Evolutionary conservation across 2,888 invertebrate genomes (phyloP), one percentile per base, ranked within the genome.

Genomic region (Aspidiotus rigidus): DNA sequence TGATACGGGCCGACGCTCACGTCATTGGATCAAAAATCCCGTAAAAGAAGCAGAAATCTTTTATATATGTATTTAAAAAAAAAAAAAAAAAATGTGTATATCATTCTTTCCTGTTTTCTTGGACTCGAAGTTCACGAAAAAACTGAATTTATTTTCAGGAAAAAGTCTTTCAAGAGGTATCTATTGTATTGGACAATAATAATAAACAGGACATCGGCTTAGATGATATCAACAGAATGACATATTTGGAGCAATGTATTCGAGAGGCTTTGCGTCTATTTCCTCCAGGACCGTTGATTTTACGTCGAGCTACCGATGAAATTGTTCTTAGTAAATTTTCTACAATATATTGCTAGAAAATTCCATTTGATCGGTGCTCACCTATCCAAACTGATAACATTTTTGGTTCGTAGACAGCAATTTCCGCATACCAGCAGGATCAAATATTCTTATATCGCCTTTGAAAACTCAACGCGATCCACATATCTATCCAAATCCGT

Each of bases 161-260:
- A n/a, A 73, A 73, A 69, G 72, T 70, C 2, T 73, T 72, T 60
- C 70, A 71, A 17, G 74, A 74, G 57, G 62, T 73, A 1, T 69
- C 70, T 64, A 63, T 59, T 17, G 69, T 73, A 15, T 72, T 74
- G 44, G 72, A 71, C 39, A 73, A 74, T 57, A 70, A 70, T 39
- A 66, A 72, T 59, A 69, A 73, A 71, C 78, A 77, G 79, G 75
- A 77, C 75, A 71, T 72, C 28, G 28, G 28, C 5, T 28, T 74
- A 76, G 78, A 79, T 77, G 79, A 77, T 77, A 77, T 78, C 73
- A 77, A 79, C 28, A 64, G 72, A 49, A 54, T 74, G n/a, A 61
- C 59, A 0, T 74, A 72, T 44, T 11, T 71, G 15, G 72, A 72
- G 44, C 72, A 72, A 70, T 73, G 72, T 8, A 40, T 74, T 10